Percentiles rank a stretch among this genome's conserved stretches.
These are phyloP conservation scores for Drosophila borborema DNA, from an alignment of 2,888 invertebrate genomes.

Conservation along the genomic window DNA sequence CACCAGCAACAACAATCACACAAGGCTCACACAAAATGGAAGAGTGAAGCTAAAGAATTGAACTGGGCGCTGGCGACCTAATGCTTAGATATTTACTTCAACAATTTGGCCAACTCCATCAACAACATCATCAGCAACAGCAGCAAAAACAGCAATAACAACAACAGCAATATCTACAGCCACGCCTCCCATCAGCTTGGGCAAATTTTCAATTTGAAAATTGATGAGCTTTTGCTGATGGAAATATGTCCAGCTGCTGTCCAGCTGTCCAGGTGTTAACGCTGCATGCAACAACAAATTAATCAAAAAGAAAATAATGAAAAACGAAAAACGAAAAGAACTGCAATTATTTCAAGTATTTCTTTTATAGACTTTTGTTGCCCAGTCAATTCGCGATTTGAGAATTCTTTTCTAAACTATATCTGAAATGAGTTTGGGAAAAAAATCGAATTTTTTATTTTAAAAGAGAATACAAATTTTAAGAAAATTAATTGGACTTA, in stretches of 20 bases:
- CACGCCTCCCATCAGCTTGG: constrained; percentile 14
- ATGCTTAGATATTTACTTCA: constrained; percentile 46
- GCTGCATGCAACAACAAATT: constrained; percentile 36
- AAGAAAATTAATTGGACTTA: too few relatives aligned
- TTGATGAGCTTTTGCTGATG: constrained; percentile 72
- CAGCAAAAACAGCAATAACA: background rate
- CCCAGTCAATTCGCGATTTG: background rate
- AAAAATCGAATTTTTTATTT: too few relatives aligned
- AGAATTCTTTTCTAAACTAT: background rate
- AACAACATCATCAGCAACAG: constrained; percentile 24
- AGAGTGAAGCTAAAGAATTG: constrained; percentile 2
- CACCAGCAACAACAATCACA: background rate
- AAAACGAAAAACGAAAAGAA: background rate
- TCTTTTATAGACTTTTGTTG: background rate
- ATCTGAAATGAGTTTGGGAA: background rate
- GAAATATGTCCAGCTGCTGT: constrained; percentile 47
- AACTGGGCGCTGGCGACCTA: constrained; percentile 34
- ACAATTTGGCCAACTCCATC: constrained; percentile 47
- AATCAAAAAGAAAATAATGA: constrained; percentile 25
- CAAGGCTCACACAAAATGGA: constrained; percentile 10
- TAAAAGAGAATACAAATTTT: too few relatives aligned
- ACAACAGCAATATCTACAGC: constrained; percentile 10
- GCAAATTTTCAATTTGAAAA: constrained; percentile 66
- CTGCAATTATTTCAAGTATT: background rate
- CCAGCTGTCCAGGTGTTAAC: constrained; percentile 44